Conservation (phyloP, 2,113 vertebrate genomes). For the Saccopteryx bilineata region DNA sequence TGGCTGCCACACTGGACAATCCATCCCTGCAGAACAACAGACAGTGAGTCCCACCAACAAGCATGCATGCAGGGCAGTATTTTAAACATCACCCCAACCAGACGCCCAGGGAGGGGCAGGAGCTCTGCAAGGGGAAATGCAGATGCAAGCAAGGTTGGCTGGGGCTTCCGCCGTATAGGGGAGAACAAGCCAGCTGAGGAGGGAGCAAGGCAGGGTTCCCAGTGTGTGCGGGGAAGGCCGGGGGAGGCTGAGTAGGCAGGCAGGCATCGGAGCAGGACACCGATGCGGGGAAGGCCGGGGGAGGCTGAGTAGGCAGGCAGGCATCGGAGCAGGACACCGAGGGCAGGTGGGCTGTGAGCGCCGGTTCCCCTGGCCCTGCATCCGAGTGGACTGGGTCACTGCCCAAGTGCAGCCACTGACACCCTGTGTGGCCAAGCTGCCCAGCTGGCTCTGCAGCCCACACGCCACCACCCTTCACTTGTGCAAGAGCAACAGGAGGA, state of each 20-base stretch:
- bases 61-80: background rate
- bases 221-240: fast-evolving
- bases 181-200: background rate
- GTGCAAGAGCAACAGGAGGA: too few relatives aligned
- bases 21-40: fast-evolving
- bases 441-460: fast-evolving
- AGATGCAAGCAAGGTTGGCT: fast-evolving
- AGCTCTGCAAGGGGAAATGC: background rate
- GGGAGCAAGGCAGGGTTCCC: fast-evolving
- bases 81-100: too few relatives aligned
- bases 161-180: background rate
- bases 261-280: too few relatives aligned
- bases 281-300: fast-evolving
- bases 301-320: fast-evolving
- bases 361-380: fast-evolving
- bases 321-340: fast-evolving
- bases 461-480: background rate
- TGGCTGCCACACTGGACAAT: fast-evolving
- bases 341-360: fast-evolving
- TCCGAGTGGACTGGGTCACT: background rate
- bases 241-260: background rate
- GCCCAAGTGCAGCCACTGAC: fast-evolving
- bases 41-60: fast-evolving
- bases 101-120: background rate
- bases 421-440: fast-evolving